These are phyloP conservation scores for Drosophila teissieri DNA, from an alignment of 1,140 invertebrate species.

Conservation along the genomic window DNA sequence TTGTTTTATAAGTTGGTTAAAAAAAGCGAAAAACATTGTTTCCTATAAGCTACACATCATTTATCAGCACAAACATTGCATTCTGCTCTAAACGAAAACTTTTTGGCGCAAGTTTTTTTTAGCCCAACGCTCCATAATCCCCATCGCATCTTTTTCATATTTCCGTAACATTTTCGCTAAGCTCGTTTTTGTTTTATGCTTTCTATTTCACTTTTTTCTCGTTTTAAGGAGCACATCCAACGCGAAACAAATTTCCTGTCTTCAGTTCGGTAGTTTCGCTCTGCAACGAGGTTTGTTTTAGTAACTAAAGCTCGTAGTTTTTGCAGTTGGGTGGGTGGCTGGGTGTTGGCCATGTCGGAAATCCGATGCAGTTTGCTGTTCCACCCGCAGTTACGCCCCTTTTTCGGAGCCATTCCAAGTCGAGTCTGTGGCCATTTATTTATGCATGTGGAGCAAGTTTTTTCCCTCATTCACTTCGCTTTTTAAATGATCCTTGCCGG, in stretches of 20 bases:
- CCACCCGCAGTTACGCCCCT: constrained; percentile 11
- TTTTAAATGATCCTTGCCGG: constrained; percentile 46
- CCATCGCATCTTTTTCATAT: constrained; percentile 33
- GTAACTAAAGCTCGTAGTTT: constrained; percentile 31
- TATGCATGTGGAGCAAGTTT: constrained; percentile 55
- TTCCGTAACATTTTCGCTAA: constrained; percentile 48
- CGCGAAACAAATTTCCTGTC: constrained; percentile 59
- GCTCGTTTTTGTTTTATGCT: constrained; percentile 41
- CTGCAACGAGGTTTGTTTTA: constrained; percentile 25
- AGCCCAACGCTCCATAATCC: constrained; percentile 18
- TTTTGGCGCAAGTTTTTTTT: constrained; percentile 28
- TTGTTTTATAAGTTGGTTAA: not conserved
- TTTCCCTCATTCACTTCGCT: constrained; percentile 25
- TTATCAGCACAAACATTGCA: constrained; percentile 15
- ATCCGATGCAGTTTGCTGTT: constrained; percentile 40
- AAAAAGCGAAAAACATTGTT: not conserved
- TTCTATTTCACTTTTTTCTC: constrained; percentile 14
- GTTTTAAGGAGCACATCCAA: constrained; percentile 26
- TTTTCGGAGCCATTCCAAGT: constrained; percentile 39
- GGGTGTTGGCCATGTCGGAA: constrained; percentile 29
- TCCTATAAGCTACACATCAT: not conserved
- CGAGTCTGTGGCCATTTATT: constrained; percentile 60
- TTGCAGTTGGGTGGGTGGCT: constrained; percentile 6
- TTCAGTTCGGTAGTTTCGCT: constrained; percentile 21
- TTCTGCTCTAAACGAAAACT: constrained; percentile 24